phyloP scores from a whole-genome alignment of 2,888 invertebrate genomes.

The Balanococcus diminutus region DNA sequence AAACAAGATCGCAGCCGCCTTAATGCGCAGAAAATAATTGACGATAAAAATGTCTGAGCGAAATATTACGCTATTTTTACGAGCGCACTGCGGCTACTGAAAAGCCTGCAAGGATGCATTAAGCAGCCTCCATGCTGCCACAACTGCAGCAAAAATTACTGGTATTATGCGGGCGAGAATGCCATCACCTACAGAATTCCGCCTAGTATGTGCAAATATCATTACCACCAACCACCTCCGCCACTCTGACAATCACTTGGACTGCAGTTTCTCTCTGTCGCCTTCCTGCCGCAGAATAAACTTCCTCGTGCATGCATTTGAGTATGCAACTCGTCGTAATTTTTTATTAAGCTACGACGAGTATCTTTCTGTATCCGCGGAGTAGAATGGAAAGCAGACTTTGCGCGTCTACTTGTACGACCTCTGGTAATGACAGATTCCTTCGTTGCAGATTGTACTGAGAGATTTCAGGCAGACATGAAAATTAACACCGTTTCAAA shows the following conservation, averaged over 20 bases:
- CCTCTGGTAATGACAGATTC: slow-evolving; percentile 4
- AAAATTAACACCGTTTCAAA: not conserved
- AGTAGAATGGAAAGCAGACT: not conserved
- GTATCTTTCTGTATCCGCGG: not conserved
- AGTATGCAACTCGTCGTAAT: not conserved
- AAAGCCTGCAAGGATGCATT: not conserved
- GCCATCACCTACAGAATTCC: not conserved
- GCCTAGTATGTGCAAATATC: too few species aligned
- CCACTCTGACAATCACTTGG: not conserved
- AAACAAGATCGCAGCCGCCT: too few species aligned
- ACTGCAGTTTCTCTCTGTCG: not conserved
- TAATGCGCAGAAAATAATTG: too few species aligned
- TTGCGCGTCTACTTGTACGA: not conserved
- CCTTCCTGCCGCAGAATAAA: too few species aligned
- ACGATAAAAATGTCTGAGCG: not conserved
- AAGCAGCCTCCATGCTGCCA: not conserved
- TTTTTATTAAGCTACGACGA: not conserved
- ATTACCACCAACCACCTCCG: too few species aligned
- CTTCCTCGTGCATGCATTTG: too few species aligned
- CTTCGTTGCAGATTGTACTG: not conserved
- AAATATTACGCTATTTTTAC: not conserved
- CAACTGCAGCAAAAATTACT: not conserved
- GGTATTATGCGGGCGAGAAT: not conserved
- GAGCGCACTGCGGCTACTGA: not conserved
- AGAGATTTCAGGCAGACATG: not conserved